These are phyloP conservation scores for Chrysomallon squamiferum DNA, from an alignment of 1,140 invertebrate species.

Conservation along the genomic window DNA sequence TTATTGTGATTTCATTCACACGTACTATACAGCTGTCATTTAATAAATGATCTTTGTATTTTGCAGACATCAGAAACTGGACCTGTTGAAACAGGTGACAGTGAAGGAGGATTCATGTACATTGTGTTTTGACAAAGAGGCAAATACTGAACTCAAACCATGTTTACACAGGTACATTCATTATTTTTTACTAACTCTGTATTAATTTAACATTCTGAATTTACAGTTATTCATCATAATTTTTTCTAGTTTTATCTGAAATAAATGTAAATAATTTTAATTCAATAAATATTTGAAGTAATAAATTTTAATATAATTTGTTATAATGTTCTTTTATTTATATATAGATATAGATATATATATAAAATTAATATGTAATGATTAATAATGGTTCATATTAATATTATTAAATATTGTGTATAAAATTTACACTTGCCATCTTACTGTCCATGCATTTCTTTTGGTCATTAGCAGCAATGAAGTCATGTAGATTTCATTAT, in stretches of 20 bases:
- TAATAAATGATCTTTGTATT: too few species aligned
- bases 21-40: too few species aligned
- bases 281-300: background rate
- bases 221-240: background rate
- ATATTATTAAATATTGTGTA: too few species aligned
- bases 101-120: conserved; percentile 87
- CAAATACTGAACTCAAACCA: conserved; percentile 77
- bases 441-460: too few species aligned
- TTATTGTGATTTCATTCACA: too few species aligned
- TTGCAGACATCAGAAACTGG: conserved; percentile 76
- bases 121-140: conserved; percentile 83
- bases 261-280: too few species aligned
- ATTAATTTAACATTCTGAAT: background rate
- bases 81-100: conserved; percentile 75
- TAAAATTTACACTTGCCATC: too few species aligned
- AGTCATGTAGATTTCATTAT: too few species aligned
- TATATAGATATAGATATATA: background rate
- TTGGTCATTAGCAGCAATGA: too few species aligned
- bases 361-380: too few species aligned
- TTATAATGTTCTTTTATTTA: background rate
- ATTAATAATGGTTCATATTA: too few species aligned
- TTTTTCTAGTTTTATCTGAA: too few species aligned
- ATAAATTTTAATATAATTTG: background rate
- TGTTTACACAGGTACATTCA: conserved; percentile 72
- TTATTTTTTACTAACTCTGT: background rate